Percentiles rank a stretch among this genome's conserved stretches.
phyloP scores from a whole-genome alignment of 2,888 invertebrate species.

The Orchestes rusci region DNA sequence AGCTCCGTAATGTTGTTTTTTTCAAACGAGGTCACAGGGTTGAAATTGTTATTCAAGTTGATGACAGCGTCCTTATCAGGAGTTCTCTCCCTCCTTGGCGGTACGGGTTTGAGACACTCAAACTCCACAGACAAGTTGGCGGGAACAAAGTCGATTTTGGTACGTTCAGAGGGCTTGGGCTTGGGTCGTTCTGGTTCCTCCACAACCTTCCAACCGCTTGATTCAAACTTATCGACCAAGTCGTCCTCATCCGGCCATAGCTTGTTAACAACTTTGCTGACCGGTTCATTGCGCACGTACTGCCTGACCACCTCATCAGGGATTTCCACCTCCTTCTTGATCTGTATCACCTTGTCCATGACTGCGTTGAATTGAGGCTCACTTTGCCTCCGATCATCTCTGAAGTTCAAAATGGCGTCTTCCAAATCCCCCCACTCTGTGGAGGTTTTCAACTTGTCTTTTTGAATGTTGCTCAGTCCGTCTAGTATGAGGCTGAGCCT shows the following conservation, averaged over 20 bases:
- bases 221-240: not conserved
- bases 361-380: slow-evolving; percentile 38
- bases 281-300: slow-evolving; percentile 9
- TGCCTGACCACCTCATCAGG: slow-evolving; percentile 19
- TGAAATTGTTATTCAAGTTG: slow-evolving; percentile 4
- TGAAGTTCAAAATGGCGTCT: slow-evolving; percentile 61
- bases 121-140: slow-evolving; percentile 11
- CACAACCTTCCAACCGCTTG: slow-evolving; percentile 12
- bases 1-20: slow-evolving; percentile 8
- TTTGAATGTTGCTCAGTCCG: slow-evolving; percentile 60
- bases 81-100: slow-evolving; percentile 19
- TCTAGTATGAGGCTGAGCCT: slow-evolving; percentile 55
- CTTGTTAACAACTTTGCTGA: slow-evolving; percentile 32
- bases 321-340: slow-evolving; percentile 33
- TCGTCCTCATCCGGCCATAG: slow-evolving; percentile 35
- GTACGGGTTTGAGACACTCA: slow-evolving; percentile 18
- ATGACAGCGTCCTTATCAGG: slow-evolving; percentile 17
- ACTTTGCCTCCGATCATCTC: slow-evolving; percentile 29
- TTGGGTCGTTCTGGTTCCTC: slow-evolving; percentile 19
- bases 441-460: slow-evolving; percentile 62
- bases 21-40: slow-evolving; percentile 14
- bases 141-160: slow-evolving; percentile 3
- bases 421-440: slow-evolving; percentile 71
- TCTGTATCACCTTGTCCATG: slow-evolving; percentile 41
- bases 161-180: slow-evolving; percentile 10